Evolutionary conservation across 2,797 vertebrate species (phyloP), one percentile per base, ranked within the genome.

Genomic region (Zalophus californianus): DNA sequence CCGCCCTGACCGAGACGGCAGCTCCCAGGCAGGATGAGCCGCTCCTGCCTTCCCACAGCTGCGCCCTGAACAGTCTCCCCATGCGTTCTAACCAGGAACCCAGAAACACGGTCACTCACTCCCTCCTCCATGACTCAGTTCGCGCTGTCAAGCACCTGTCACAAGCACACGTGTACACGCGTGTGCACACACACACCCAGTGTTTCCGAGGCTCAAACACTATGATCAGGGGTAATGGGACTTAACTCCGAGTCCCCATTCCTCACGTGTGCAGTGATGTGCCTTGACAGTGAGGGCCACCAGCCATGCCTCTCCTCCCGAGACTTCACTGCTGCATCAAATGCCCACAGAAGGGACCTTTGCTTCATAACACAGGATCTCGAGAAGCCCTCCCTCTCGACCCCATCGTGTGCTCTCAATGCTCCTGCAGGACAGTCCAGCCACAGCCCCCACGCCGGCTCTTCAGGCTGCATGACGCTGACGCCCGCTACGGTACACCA

Each of bases 341-440:
- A 5, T n/a, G 41, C 52, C 64, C 0, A 0, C 0, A 38, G 56
- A 80, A 41, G 56, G 1, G 54, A 2, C 66, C 29, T 20, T 1
- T 50, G 79, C 79, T 70, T n/a, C 60, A 3, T 3, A 9, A 56
- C 10, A 23, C 9, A 2, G 8, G 83, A 50, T 35, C 50, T 11
- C 12, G 8, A 29, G 50, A 80, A 35, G 50, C 35, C 21, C 41
- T 15, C 60, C 15, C 5, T 13, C 32, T 20, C 0, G n/a, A 9
- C 56, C 38, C 35, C 14, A 4, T 0, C 3, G 1, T 2, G 56
- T 29, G 21, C 27, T 29, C 64, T 38, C 1, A 0, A 23, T 1
- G 16, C 48, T 41, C 66, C 48, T 3, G 2, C 0, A 12, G 73
- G 70, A 44, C 18, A 12, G 20, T 23, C 27, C 0, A 4, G 16